Evolutionary conservation across 1,140 invertebrate species (phyloP), one percentile per base, ranked within the genome.

Genomic region (Cydia fagiglandana): DNA sequence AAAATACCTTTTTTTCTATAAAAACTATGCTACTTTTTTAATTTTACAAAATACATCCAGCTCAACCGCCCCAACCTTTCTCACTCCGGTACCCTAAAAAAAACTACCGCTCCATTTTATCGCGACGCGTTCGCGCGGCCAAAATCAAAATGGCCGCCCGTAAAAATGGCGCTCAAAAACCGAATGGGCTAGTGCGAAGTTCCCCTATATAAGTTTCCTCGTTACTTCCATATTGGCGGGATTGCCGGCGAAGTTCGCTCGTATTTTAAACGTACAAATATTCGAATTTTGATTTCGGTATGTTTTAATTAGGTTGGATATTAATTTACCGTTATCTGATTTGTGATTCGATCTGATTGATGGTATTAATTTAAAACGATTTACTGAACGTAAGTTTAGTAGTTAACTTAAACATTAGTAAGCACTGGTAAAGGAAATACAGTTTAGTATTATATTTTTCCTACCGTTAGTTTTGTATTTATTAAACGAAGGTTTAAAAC

Each of bases 181-280:
- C 61, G 73, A 79, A 73, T 76, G 75, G 75, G 64, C 77, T 74
- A 76, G 79, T 78, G 74, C 74, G 75, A 78, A 78, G 73, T 80
- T 79, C 20, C 4, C 38, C 20, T 50, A 64, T 45, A 30, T 73
- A 83, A 83, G 79, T 83, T 83, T 74, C 75, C 78, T 79, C 81
- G 77, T 83, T 80, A 83, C 79, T 78, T 74, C 75, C 78, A 79
- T 79, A 80, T 80, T 80, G 79, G 74, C 73, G 73, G 34, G 75
- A 68, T 78, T 66, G 76, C 73, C 77, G 75, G 30, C 56, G 24
- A 82, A 82, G 77, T 82, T 82, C 64, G 73, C 13, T 41, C 79
- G 79, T 82, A 82, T 82, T 82, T 82, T 82, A 82, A 77, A 79
- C 68, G 75, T 70, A 38, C 66, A 41, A 70, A 70, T 41, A 70